Evolutionary conservation across 2,888 invertebrate genomes (phyloP).

Genomic region (Dryadula phaetusa): DNA sequence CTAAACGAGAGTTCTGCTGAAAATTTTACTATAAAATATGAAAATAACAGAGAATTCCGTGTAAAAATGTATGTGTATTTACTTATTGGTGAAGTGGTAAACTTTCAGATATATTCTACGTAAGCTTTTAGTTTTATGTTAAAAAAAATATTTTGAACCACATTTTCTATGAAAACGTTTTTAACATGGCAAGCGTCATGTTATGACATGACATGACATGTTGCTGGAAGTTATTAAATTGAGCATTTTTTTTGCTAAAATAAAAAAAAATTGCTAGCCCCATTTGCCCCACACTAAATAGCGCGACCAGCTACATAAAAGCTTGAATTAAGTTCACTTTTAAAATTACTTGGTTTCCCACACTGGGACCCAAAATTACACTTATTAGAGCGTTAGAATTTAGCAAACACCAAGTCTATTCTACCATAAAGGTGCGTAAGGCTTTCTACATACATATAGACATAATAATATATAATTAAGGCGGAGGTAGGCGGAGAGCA

Average conservation of each 20-base stretch:
- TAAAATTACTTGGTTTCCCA: too few relatives aligned
- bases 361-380: not conserved
- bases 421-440: not conserved
- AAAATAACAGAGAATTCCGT: not conserved
- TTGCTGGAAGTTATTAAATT: too few relatives aligned
- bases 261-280: too few relatives aligned
- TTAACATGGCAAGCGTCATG: too few relatives aligned
- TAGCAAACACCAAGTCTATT: not conserved
- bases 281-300: too few relatives aligned
- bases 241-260: too few relatives aligned
- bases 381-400: not conserved
- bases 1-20: slow-evolving; percentile 9
- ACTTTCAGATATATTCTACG: not conserved
- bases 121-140: too few relatives aligned
- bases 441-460: not conserved
- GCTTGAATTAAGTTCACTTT: too few relatives aligned
- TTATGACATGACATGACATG: too few relatives aligned
- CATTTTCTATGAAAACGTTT: too few relatives aligned
- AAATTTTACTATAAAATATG: slow-evolving; percentile 12
- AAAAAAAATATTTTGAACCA: too few relatives aligned
- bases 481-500: slow-evolving; percentile 20
- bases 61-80: not conserved
- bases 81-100: not conserved
- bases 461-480: slow-evolving; percentile 40
- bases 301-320: too few relatives aligned